Evolutionary conservation across 2,113 vertebrate species (phyloP).

Genomic region (Rhombomys opimus): DNA sequence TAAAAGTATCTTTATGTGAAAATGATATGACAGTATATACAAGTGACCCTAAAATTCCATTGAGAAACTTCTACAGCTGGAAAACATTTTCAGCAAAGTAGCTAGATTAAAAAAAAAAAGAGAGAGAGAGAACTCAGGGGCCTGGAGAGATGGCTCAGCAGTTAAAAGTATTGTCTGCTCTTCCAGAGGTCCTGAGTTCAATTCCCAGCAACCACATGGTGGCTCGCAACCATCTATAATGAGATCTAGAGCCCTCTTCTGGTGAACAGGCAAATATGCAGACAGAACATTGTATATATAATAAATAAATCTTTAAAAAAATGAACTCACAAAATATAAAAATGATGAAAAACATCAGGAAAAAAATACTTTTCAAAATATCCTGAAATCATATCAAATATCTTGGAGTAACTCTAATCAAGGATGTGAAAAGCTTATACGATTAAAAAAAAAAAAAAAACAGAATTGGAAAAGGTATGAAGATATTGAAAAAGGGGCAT

Average conservation of each 20-base stretch:
- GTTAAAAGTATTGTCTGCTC: no score
- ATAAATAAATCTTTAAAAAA: not conserved
- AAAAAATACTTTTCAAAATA: not conserved
- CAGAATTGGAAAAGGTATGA: not conserved
- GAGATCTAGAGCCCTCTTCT: no score
- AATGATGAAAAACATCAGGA: not conserved
- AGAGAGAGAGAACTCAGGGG: no score
- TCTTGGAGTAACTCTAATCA: not conserved
- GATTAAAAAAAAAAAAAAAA: not conserved
- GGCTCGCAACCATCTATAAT: no score
- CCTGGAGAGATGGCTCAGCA: no score
- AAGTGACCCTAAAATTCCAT: not conserved
- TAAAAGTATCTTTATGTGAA: not conserved
- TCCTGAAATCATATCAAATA: not conserved
- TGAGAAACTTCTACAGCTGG: not conserved
- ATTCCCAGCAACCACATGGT: no score
- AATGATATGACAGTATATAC: not conserved
- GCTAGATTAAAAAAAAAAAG: no score
- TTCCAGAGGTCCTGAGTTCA: no score
- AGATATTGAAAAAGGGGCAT: not conserved
- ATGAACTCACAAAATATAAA: not conserved
- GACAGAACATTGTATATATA: no score
- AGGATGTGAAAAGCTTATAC: not conserved
- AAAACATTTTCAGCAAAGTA: no score
- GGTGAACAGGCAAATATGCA: no score